Conservation (phyloP, 2,113 vertebrate genomes). For the Ginglymostoma cirratum region DNA sequence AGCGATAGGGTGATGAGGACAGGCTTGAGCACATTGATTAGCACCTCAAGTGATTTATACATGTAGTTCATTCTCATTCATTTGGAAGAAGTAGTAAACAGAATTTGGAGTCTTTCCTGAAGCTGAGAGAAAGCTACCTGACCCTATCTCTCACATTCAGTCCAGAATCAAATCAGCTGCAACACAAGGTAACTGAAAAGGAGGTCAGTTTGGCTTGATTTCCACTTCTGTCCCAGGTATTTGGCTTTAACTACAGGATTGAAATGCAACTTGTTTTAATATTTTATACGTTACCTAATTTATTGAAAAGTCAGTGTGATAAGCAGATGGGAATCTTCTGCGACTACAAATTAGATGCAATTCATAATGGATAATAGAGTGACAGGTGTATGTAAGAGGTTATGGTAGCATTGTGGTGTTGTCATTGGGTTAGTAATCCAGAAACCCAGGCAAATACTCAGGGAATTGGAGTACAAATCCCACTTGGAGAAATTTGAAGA, state of each 20-base stretch:
- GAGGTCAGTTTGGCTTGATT: not conserved
- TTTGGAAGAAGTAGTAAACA: not conserved
- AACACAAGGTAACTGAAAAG: not conserved
- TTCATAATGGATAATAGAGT: not conserved
- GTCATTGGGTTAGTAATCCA: too few relatives aligned
- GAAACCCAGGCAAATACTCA: too few relatives aligned
- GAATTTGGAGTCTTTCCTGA: not conserved
- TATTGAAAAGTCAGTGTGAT: not conserved
- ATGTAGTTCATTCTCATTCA: not conserved
- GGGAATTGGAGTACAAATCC: too few relatives aligned
- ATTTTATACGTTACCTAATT: not conserved
- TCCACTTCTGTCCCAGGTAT: not conserved
- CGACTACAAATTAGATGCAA: not conserved
- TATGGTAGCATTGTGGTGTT: too few relatives aligned
- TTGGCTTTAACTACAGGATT: not conserved
- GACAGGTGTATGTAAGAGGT: not conserved
- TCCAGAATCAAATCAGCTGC: not conserved
- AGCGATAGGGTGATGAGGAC: not conserved
- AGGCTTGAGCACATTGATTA: not conserved
- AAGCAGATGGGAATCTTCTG: not conserved
- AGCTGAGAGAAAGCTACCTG: not conserved
- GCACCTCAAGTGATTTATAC: not conserved
- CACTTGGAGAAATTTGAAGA: too few relatives aligned
- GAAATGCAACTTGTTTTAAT: not conserved
- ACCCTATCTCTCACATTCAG: not conserved